These are phyloP conservation scores for Asobara japonica DNA, from an alignment of 1,140 invertebrate genomes.

Conservation along the genomic window DNA sequence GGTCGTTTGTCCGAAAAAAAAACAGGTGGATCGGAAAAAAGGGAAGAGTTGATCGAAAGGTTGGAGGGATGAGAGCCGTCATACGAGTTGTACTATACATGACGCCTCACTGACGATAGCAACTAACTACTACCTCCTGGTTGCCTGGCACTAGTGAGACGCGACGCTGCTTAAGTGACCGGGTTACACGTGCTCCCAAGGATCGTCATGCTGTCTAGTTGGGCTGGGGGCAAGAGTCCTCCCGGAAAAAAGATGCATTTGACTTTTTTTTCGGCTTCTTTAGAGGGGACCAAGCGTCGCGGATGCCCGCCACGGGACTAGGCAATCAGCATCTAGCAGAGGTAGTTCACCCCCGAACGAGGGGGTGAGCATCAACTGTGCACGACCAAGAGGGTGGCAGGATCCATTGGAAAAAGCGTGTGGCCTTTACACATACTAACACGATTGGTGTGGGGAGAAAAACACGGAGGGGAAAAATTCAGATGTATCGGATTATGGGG, in stretches of 20 bases:
- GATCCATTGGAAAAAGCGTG: not conserved
- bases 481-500: too few relatives aligned
- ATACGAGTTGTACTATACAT: not conserved
- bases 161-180: slow-evolving; percentile 61
- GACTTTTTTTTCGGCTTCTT: slow-evolving; percentile 60
- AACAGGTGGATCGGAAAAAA: too few relatives aligned
- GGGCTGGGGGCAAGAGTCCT: slow-evolving; percentile 45
- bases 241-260: slow-evolving; percentile 55
- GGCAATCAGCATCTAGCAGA: slow-evolving; percentile 47
- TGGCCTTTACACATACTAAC: too few relatives aligned
- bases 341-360: slow-evolving; percentile 29
- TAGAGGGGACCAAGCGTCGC: slow-evolving; percentile 61
- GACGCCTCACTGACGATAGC: not conserved
- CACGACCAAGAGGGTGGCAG: not conserved
- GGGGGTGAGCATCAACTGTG: not conserved
- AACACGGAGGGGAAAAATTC: too few relatives aligned
- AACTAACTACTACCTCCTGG: slow-evolving; percentile 48
- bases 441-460: too few relatives aligned
- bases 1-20: not conserved
- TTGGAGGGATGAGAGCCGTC: not conserved
- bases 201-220: slow-evolving; percentile 48
- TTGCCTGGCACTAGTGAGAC: slow-evolving; percentile 61
- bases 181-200: slow-evolving; percentile 36
- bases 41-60: too few relatives aligned
- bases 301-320: slow-evolving; percentile 60